These are phyloP conservation scores for Sphaeramia orbicularis DNA, from an alignment of 2,797 vertebrate species.

Conservation along the genomic window DNA sequence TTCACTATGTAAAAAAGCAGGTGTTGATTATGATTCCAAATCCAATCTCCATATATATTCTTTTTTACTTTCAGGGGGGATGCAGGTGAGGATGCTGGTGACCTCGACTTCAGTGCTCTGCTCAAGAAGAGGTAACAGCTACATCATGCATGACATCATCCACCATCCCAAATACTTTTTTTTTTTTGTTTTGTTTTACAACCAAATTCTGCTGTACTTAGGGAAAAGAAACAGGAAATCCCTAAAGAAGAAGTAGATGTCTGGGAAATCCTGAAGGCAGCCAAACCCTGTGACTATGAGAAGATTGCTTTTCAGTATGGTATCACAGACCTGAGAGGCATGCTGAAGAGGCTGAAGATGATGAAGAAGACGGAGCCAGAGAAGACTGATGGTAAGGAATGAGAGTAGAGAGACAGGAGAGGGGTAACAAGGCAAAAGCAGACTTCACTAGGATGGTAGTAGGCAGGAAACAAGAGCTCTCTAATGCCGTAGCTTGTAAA, in stretches of 20 bases:
- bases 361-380: slow-evolving; percentile 90
- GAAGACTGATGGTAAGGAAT: slow-evolving; percentile 86
- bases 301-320: slow-evolving; percentile 93
- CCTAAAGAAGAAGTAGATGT: slow-evolving; percentile 90
- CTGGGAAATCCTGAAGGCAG: slow-evolving; percentile 89
- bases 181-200: neutral
- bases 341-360: slow-evolving; percentile 92
- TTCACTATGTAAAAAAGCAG: slow-evolving; percentile 8
- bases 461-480: slow-evolving; percentile 29
- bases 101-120: slow-evolving; percentile 92
- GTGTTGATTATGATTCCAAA: neutral
- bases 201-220: slow-evolving; percentile 43
- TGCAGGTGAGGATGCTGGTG: slow-evolving; percentile 85
- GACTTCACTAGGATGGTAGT: slow-evolving; percentile 15
- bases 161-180: neutral
- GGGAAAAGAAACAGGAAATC: slow-evolving; percentile 81
- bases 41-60: neutral
- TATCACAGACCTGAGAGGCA: slow-evolving; percentile 93
- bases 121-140: slow-evolving; percentile 90
- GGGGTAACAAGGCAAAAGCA: slow-evolving; percentile 17
- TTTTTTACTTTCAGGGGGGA: slow-evolving; percentile 79
- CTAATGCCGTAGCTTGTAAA: slow-evolving; percentile 47
- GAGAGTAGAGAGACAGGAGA: slow-evolving; percentile 4
- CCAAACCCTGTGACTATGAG: slow-evolving; percentile 93
- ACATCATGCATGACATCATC: neutral